phyloP scores from a whole-genome alignment of 2,113 vertebrate genomes.

The Sceloporus undulatus region DNA sequence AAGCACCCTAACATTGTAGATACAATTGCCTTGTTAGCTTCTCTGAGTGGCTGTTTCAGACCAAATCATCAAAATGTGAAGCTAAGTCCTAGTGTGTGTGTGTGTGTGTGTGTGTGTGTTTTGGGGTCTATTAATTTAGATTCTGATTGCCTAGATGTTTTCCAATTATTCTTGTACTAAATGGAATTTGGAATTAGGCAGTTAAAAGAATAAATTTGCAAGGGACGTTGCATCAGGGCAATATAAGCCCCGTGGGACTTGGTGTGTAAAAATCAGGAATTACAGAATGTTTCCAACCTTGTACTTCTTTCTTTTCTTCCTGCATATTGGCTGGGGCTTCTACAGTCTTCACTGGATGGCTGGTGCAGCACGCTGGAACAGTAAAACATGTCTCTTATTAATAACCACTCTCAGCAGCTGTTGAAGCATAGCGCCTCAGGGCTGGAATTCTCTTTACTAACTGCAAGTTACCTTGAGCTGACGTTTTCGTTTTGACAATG shows the following conservation, averaged over 20 bases:
- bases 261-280: slow-evolving; percentile 44
- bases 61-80: slow-evolving; percentile 35
- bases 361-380: slow-evolving; percentile 90
- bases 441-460: not conserved
- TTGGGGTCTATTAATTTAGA: slow-evolving; percentile 16
- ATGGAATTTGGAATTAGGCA: not conserved
- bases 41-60: slow-evolving; percentile 4
- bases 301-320: slow-evolving; percentile 94
- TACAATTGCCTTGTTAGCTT: slow-evolving; percentile 18
- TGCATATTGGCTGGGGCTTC: slow-evolving; percentile 89
- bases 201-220: slow-evolving; percentile 12
- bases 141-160: not conserved
- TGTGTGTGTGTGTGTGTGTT: not conserved
- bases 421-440: not conserved
- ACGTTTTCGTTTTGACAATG: slow-evolving; percentile 95
- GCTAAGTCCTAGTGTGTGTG: slow-evolving; percentile 30
- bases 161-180: slow-evolving; percentile 20
- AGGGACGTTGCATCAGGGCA: not conserved
- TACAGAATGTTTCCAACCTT: slow-evolving; percentile 78
- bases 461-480: slow-evolving; percentile 85
- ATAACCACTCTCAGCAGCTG: slow-evolving; percentile 23
- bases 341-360: slow-evolving; percentile 89
- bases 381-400: slow-evolving; percentile 45
- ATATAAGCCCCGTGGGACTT: not conserved
- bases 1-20: not conserved